phyloP scores from a whole-genome alignment of 2,888 invertebrate genomes.

The Synanthedon tipuliformis region DNA sequence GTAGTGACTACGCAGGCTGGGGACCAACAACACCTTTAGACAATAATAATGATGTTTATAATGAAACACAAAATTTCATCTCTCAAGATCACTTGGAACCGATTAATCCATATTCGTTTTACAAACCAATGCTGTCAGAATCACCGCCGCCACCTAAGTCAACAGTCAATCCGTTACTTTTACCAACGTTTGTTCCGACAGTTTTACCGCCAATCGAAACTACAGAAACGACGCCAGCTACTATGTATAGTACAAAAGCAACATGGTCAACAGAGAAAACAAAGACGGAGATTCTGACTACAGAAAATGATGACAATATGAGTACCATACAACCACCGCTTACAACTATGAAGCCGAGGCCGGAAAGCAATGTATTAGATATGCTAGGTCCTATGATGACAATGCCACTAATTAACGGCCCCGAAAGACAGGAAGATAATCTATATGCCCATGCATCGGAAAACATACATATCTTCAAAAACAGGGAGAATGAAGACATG shows the following conservation, averaged over 20 bases:
- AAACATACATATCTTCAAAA: slow-evolving; percentile 49
- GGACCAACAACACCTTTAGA: slow-evolving; percentile 56
- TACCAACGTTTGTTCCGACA: slow-evolving; percentile 45
- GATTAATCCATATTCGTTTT: slow-evolving; percentile 43
- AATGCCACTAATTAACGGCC: slow-evolving; percentile 53
- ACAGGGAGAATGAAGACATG: slow-evolving; percentile 29
- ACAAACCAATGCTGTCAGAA: slow-evolving; percentile 49
- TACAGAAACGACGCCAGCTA: slow-evolving; percentile 9
- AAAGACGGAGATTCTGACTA: slow-evolving; percentile 23
- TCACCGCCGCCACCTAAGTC: slow-evolving; percentile 40
- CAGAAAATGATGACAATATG: slow-evolving; percentile 24
- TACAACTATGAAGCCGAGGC: slow-evolving; percentile 16
- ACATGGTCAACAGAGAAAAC: slow-evolving; percentile 27
- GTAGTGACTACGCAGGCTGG: slow-evolving; percentile 63
- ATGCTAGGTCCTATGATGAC: slow-evolving; percentile 60
- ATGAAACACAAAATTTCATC: slow-evolving; percentile 54
- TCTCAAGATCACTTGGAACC: slow-evolving; percentile 32
- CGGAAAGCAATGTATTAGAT: slow-evolving; percentile 34
- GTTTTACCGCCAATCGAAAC: slow-evolving; percentile 25
- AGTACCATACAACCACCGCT: slow-evolving; percentile 28
- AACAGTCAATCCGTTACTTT: slow-evolving; percentile 21
- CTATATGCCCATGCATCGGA: slow-evolving; percentile 57
- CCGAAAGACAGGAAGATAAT: slow-evolving; percentile 51
- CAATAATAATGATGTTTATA: slow-evolving; percentile 34
- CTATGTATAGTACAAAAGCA: slow-evolving; percentile 14